phyloP scores from a whole-genome alignment of 2,888 invertebrate genomes.

The Erebia aethiops region DNA sequence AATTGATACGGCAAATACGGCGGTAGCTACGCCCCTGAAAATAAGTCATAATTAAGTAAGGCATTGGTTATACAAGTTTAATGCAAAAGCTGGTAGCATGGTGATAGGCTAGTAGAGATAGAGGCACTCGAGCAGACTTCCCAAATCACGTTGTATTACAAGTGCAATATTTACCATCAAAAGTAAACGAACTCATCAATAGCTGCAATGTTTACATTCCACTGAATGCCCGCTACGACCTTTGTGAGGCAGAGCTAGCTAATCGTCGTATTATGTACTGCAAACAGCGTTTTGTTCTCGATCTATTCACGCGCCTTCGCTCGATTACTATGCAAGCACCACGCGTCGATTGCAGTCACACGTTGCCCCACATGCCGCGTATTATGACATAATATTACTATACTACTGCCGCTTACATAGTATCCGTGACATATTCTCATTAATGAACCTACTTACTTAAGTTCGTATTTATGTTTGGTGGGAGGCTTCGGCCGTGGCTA shows the following conservation, averaged over 20 bases:
- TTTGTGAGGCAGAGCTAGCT: conserved; percentile 25
- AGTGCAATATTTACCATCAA: conserved; percentile 10
- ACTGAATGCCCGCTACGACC: conserved; percentile 29
- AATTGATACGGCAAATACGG: too few species aligned
- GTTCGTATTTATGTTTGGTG: too few species aligned
- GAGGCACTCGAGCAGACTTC: not conserved
- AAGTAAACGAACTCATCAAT: conserved; percentile 20
- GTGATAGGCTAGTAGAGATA: not conserved
- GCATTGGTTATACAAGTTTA: too few species aligned
- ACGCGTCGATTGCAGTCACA: conserved; percentile 33
- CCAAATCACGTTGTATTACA: conserved; percentile 5
- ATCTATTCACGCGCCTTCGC: conserved; percentile 28
- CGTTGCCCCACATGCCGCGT: conserved; percentile 34
- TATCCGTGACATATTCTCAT: conserved; percentile 11
- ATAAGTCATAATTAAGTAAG: too few species aligned
- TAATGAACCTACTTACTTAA: not conserved
- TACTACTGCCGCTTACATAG: conserved; percentile 5
- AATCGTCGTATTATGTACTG: conserved; percentile 32
- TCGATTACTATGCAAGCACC: conserved; percentile 30
- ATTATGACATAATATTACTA: conserved; percentile 28
- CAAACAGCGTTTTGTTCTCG: conserved; percentile 36
- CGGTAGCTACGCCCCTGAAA: too few species aligned
- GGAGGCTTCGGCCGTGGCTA: too few species aligned
- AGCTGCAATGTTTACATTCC: conserved; percentile 35
- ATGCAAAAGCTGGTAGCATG: not conserved